Percentiles rank a stretch among this genome's conserved stretches.
These are phyloP conservation scores for Lysiphlebus fabarum DNA, from an alignment of 1,140 invertebrate species.

Conservation along the genomic window DNA sequence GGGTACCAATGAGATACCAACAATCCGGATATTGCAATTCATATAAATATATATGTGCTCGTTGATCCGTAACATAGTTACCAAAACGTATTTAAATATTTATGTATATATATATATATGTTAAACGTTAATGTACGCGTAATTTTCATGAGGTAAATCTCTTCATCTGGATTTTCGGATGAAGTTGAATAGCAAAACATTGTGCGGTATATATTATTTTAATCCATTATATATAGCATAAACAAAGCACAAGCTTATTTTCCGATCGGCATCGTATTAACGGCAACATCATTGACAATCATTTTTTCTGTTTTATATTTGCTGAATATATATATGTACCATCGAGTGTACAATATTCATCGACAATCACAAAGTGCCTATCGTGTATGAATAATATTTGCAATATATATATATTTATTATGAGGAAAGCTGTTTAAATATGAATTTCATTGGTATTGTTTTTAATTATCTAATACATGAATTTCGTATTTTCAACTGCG, in stretches of 20 bases:
- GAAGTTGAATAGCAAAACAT: slow-evolving; percentile 23
- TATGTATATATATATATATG: slow-evolving; percentile 6
- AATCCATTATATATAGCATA: slow-evolving; percentile 31
- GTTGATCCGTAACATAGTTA: no score
- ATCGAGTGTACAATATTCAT: no score
- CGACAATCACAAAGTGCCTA: no score
- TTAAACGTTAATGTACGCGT: slow-evolving; percentile 33
- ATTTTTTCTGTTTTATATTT: no score
- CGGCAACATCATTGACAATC: slow-evolving; percentile 13
- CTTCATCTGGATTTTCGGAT: slow-evolving; percentile 33
- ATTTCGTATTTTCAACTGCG: no score
- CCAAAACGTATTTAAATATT: background rate
- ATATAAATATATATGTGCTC: background rate
- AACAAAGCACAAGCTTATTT: slow-evolving; percentile 30
- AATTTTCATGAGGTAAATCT: slow-evolving; percentile 38
- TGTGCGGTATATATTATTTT: slow-evolving; percentile 32
- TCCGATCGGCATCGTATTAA: slow-evolving; percentile 18
- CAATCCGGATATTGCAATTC: slow-evolving; percentile 22
- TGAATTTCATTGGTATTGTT: no score
- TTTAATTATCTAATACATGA: no score
- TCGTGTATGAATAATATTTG: no score
- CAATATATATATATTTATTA: no score
- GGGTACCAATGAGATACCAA: slow-evolving; percentile 21
- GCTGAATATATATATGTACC: background rate
- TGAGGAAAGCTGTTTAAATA: no score